Conservation (phyloP, 2,797 vertebrate species). For the Sebastes dallii region DNA sequence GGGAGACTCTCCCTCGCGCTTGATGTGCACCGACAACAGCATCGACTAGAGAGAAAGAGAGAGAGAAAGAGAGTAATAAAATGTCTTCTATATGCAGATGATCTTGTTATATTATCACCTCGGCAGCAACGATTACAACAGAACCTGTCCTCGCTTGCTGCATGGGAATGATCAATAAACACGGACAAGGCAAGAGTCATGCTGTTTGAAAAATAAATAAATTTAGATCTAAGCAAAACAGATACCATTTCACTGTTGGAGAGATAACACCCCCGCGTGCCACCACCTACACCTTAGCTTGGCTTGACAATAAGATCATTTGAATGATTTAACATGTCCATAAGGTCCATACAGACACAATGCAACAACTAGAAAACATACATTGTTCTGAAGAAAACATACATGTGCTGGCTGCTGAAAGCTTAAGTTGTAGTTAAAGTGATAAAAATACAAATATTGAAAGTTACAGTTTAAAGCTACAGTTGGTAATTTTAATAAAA, state of each 20-base stretch:
- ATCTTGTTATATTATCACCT: constrained; percentile 40
- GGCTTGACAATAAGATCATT: not conserved
- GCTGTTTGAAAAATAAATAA: constrained; percentile 1
- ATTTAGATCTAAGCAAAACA: constrained; percentile 8
- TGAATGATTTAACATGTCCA: not conserved
- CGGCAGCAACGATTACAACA: constrained; percentile 9
- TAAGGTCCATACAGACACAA: not conserved
- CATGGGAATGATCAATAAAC: constrained; percentile 33
- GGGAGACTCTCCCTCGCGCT: constrained; percentile 98
- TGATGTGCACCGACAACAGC: constrained; percentile 98
- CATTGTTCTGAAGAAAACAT: not conserved
- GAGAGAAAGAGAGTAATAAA: constrained; percentile 49
- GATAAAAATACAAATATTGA: not conserved
- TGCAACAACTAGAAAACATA: not conserved
- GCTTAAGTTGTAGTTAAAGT: not conserved
- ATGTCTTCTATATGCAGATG: constrained; percentile 51
- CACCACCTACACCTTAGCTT: not conserved
- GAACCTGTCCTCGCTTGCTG: not conserved
- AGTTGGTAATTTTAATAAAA: not conserved
- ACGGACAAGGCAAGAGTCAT: constrained; percentile 3
- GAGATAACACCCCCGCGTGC: not conserved
- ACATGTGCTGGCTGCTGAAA: not conserved
- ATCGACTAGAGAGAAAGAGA: constrained; percentile 87
- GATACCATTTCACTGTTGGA: not conserved
- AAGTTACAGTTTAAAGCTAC: not conserved